Base-by-base conservation (phyloP, 2,888 invertebrate genomes). In the Cheiracanthium punctorium region DNA sequence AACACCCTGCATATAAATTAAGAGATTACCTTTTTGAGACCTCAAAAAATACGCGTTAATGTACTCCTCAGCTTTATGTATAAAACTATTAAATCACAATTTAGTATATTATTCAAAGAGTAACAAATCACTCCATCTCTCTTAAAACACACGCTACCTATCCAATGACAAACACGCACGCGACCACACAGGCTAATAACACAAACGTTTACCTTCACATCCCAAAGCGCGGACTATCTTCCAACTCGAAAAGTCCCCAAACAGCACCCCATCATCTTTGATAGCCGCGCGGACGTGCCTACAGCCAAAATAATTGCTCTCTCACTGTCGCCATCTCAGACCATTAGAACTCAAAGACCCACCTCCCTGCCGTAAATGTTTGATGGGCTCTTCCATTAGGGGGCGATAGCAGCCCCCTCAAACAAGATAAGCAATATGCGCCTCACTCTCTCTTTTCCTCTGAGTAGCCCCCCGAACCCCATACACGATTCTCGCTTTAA, bases 351-450 rank as follows among this genome's bases (percentile, higher is more conserved):
- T 65, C n/a, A n/a, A 69, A 33, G 33, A 69, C 32, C 33, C n/a
- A 20, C 20, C 72, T 58, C 33, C 75, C 58, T 67, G 71, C 29
- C 64, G 73, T 86, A 80, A 81, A 80, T 86, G 80, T 81, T 86
- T 81, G 86, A 86, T 86, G 86, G 86, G 52, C 69, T 48, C 72
- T 86, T 86, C 86, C 86, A 86, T 86, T 86, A 86, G 67, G 72
- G 74, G 32, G 48, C 37, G 75, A 72, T 76, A 52, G 48, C 67
- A 24, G 5, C 82, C 77, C 52, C 64, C 73, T n/a, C n/a, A n/a
- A 80, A 85, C 85, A 85, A 85, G 85, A 85, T 85, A 85, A 85
- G 85, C 85, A 85, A 80, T 85, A 85, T 85, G 79, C 80, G 71
- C 79, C 84, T 48, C 73, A 67, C 33, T 73, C 14, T 43, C 41